Evolutionary conservation across 2,888 invertebrate genomes (phyloP), one percentile per base, ranked within the genome.

Genomic region (Archaeoteleia sp.): DNA sequence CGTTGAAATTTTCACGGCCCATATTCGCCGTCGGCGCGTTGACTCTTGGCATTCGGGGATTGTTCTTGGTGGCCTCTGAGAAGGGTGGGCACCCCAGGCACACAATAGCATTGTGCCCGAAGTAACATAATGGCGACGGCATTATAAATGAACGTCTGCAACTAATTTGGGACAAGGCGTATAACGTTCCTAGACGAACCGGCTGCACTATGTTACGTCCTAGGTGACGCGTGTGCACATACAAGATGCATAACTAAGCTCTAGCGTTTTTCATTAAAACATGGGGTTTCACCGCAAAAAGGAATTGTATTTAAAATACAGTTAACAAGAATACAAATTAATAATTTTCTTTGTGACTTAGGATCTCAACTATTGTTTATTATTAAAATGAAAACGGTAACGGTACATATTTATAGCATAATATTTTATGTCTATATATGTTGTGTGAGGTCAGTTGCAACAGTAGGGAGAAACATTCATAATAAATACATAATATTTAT

Each of bases 81-180:
- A 51, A 29, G 67, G 70, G 63, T 37, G 51, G 35, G 34, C 43
- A 51, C 61, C 49, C 68, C 60, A 15, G 43, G 55, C 48, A 54
- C 71, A 79, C 79, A 82, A 82, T 81, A 74, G 72, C 76, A 79
- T 81, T 79, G 75, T 79, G 63, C 54, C 70, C 51, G 62, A 63
- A 70, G 66, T 70, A 72, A 71, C 73, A 77, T 78, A 81, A 79
- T 78, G 76, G 75, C 73, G 67, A 62, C 74, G 75, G 77, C 71
- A 76, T 82, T 81, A 82, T 82, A 81, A 82, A 82, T 78, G 81
- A 81, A 80, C 75, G 79, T 80, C 80, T 79, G 82, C 80, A 77
- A 79, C 80, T 79, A 82, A 82, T 82, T 82, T 81, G 76, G 73
- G 74, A 72, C 77, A 73, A 71, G 66, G 58, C 67, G 67, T 55